Conservation (phyloP, 2,113 vertebrate species). For the Danio rerio region DNA sequence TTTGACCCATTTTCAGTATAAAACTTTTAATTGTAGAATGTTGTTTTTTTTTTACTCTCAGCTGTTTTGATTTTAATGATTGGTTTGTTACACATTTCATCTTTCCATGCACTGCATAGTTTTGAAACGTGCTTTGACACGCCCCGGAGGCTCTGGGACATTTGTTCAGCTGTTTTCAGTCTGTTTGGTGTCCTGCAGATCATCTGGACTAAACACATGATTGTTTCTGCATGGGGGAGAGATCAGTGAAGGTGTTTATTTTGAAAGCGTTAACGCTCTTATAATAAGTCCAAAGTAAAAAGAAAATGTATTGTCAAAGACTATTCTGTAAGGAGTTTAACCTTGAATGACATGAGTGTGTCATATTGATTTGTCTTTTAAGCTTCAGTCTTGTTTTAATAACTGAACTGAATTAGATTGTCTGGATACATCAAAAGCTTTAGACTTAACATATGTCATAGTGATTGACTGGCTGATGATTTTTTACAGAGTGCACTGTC, state of each 20-base stretch:
- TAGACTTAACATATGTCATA: neutral
- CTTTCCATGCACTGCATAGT: neutral
- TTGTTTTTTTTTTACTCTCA: neutral
- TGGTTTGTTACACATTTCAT: neutral
- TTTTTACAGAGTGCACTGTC: conserved; percentile 56
- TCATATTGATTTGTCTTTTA: neutral
- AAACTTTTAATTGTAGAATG: neutral
- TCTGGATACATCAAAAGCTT: neutral
- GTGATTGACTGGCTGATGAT: neutral
- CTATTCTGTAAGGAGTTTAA: conserved; percentile 8
- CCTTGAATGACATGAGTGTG: neutral
- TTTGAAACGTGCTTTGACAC: conserved; percentile 13
- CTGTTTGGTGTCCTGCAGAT: conserved; percentile 42
- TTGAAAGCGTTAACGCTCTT: neutral
- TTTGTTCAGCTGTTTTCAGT: conserved; percentile 50
- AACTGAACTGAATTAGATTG: neutral
- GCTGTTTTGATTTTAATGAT: neutral
- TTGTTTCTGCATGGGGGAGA: conserved; percentile 18
- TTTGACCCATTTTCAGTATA: neutral
- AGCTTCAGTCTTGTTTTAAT: neutral
- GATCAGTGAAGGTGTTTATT: conserved; percentile 33
- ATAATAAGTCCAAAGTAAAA: conserved; percentile 49
- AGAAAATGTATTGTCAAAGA: neutral
- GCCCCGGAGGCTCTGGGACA: neutral
- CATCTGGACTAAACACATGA: conserved; percentile 13